phyloP scores from a whole-genome alignment of 1,140 invertebrate species.

The Brachionus paranguensis region DNA sequence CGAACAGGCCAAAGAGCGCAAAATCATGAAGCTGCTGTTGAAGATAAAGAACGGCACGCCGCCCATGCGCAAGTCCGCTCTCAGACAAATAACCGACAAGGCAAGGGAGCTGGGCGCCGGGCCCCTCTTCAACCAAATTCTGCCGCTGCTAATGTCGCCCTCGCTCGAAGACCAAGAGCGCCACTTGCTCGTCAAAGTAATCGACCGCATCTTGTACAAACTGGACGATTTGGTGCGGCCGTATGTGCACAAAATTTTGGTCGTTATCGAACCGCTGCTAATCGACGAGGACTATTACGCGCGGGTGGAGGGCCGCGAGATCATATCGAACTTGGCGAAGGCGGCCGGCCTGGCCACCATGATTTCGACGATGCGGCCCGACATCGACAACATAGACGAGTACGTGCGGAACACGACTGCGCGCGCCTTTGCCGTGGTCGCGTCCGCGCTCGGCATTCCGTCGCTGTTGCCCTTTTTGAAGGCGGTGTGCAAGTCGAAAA shows the following conservation, averaged over 20 bases:
- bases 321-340: conserved; percentile 98
- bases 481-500: conserved; percentile 96
- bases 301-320: conserved; percentile 95
- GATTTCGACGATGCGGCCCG: conserved; percentile 99
- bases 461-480: conserved; percentile 95
- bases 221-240: conserved; percentile 95
- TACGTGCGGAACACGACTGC: conserved; percentile 99
- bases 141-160: conserved; percentile 96
- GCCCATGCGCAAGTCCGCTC: conserved; percentile 83
- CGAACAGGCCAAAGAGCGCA: conserved; percentile 94
- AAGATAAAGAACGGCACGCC: conserved; percentile 99
- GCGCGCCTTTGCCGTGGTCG: conserved; percentile 95
- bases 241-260: conserved; percentile 98
- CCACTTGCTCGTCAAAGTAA: conserved; percentile 97
- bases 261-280: conserved; percentile 95
- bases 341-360: conserved; percentile 99
- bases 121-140: conserved; percentile 95
- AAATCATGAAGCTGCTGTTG: conserved; percentile 95
- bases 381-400: conserved; percentile 99
- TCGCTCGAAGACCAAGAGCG: conserved; percentile 98
- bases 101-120: conserved; percentile 95
- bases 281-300: conserved; percentile 99
- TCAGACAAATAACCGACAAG: conserved; percentile 63
- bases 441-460: conserved; percentile 94
- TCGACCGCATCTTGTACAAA: conserved; percentile 96